These are phyloP conservation scores for Cantharis lateralis DNA, from an alignment of 2,888 invertebrate species.

Conservation along the genomic window DNA sequence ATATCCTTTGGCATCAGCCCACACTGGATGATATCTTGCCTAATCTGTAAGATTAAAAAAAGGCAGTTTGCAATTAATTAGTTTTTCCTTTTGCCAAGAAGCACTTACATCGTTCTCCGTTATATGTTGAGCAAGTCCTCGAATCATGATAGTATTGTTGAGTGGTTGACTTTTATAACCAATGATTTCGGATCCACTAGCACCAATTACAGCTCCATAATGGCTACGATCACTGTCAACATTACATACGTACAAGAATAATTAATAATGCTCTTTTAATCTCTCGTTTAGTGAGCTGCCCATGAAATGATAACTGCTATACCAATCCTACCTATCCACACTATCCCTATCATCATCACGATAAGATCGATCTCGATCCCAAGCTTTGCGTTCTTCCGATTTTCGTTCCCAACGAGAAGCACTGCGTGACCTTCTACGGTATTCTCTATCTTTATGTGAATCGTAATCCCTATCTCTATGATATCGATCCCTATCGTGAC, in stretches of 20 bases:
- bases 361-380: conserved; percentile 52
- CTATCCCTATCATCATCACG: conserved; percentile 55
- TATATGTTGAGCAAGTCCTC: conserved; percentile 74
- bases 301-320: conserved; percentile 27
- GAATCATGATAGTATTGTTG: conserved; percentile 73
- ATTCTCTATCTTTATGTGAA: conserved; percentile 45
- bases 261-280: conserved; percentile 20
- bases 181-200: conserved; percentile 56
- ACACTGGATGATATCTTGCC: conserved; percentile 74
- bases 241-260: conserved; percentile 31
- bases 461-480: conserved; percentile 47
- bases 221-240: conserved; percentile 54
- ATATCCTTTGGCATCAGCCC: conserved; percentile 80
- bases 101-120: conserved; percentile 75
- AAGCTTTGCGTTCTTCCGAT: conserved; percentile 47
- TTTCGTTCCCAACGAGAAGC: conserved; percentile 53
- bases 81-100: conserved; percentile 3
- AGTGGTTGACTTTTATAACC: conserved; percentile 57
- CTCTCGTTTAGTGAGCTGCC: conserved; percentile 15
- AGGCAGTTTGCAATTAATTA: neutral
- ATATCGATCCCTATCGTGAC: conserved; percentile 46
- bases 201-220: conserved; percentile 52
- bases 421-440: conserved; percentile 48
- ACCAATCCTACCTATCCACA: conserved; percentile 51
- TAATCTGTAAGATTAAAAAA: conserved; percentile 66